These are phyloP conservation scores for Salpingus planirostris DNA, from an alignment of 2,888 invertebrate species.

Conservation along the genomic window DNA sequence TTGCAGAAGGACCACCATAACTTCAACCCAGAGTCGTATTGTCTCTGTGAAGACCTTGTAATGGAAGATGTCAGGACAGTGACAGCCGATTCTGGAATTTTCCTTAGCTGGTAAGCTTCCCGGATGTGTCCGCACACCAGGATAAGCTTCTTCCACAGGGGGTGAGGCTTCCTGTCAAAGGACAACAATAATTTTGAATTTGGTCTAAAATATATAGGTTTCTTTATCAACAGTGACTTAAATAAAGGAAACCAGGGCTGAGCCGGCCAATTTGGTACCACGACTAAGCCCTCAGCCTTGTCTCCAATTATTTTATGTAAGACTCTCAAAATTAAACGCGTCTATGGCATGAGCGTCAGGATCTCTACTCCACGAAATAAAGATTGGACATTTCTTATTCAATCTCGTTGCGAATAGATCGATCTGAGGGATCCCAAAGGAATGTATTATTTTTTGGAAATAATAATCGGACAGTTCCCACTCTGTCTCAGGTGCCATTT, in stretches of 20 bases:
- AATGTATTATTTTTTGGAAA: too few relatives aligned
- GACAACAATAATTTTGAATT: constrained; percentile 7
- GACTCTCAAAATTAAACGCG: too few relatives aligned
- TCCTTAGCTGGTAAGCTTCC: constrained; percentile 12
- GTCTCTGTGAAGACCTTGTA: constrained; percentile 18
- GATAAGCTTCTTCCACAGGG: constrained; percentile 18
- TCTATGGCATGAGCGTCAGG: too few relatives aligned
- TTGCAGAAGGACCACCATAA: constrained; percentile 22
- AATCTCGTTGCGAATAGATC: too few relatives aligned
- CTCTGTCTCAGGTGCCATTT: too few relatives aligned
- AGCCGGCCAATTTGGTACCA: constrained; percentile 22
- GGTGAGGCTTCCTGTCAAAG: constrained; percentile 20
- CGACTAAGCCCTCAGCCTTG: constrained; percentile 21
- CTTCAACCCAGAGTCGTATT: constrained; percentile 19
- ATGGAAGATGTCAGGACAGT: constrained; percentile 20
- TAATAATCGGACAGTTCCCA: too few relatives aligned
- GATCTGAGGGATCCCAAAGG: too few relatives aligned
- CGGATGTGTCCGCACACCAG: constrained; percentile 24
- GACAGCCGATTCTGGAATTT: too few relatives aligned
- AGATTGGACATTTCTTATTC: too few relatives aligned
- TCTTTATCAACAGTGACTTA: constrained; percentile 5
- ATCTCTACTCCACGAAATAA: too few relatives aligned
- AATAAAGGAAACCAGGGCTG: constrained; percentile 28
- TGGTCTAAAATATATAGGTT: constrained; percentile 11
- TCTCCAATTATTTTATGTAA: too few relatives aligned